Base-by-base conservation (phyloP, 2,888 invertebrate genomes). In the Ecdyonurus torrentis region DNA sequence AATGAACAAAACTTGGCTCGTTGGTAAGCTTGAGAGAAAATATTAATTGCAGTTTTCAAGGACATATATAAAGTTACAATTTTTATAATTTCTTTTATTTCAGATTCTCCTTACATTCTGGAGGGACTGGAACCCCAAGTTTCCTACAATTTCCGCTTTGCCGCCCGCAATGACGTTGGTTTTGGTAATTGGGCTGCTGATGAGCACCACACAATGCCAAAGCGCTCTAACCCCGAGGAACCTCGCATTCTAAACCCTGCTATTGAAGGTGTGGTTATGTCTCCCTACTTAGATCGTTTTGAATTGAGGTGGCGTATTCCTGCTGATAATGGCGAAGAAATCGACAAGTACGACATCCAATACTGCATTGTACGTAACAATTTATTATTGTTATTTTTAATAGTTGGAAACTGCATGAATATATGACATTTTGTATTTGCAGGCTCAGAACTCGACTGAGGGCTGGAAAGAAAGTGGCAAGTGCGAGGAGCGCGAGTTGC, bases 321-420 rank as follows among this genome's bases (percentile, higher is more conserved):
- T 0, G 84, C 86, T 61, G 89, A 93, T 72, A 94, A 94, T 75
- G 94, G 94, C 7, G 91, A 91, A 75, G 87, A 86, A 24, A 92
- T 94, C 71, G 87, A 89, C 72, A 79, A 79, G 74, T 94, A 92
- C 75, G 81, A 85, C 73, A 81, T 94, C 67, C 83, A 80, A 72
- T 89, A 85, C 74, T 91, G 91, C 74, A 83, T 85, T 72, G 89
- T 91, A 79, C 83, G 82, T 76, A 24, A 58, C 7, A 65, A 23
- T 53, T 22, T 58, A 50, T 65, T 70, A 70, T 55, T n/a, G 60
- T 23, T 53, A n/a, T 63, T 53, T 65, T 25, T 7, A 52, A n/a
- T 60, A 52, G 19, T 15, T 18, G 25, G 59, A 19, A 23, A 24
- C 18, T 24, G 20, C 62, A 23, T 61, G 50, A 61, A 59, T 61